Conservation (phyloP, 2,113 vertebrate genomes). For the Sceloporus undulatus region DNA sequence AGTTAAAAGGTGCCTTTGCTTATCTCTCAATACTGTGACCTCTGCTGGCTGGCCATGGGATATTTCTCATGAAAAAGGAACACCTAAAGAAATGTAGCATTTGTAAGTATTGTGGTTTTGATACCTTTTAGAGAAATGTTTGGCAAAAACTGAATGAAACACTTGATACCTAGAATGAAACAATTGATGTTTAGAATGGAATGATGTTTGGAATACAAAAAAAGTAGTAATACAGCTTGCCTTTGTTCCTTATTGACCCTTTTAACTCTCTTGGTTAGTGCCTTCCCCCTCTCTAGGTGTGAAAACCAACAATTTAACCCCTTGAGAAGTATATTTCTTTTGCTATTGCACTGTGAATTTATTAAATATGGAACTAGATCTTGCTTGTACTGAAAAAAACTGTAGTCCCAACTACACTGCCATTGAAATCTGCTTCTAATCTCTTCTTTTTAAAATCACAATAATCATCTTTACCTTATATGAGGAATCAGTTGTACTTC, state of each 20-base stretch:
- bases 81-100: slow-evolving; percentile 44
- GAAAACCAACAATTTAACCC: neutral
- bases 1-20: neutral
- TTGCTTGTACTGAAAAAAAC: neutral
- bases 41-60: slow-evolving; percentile 25
- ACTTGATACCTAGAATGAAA: neutral
- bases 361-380: neutral
- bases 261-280: neutral
- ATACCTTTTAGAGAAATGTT: neutral
- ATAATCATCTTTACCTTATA: neutral
- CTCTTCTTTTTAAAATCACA: too few species aligned
- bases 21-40: neutral
- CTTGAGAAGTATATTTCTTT: neutral
- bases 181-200: neutral
- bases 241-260: neutral
- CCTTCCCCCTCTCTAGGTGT: neutral
- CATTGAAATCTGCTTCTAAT: neutral
- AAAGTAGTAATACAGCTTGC: neutral
- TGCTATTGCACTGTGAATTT: neutral
- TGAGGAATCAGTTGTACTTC: neutral
- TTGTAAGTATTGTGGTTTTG: fast-evolving
- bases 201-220: neutral
- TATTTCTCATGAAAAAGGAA: slow-evolving; percentile 42
- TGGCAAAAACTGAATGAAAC: neutral
- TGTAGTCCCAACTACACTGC: neutral